A percentile compares a stretch with the other conserved stretches of the same genome.
Conservation (phyloP, 2,113 vertebrate species). For the Hipposideros armiger region DNA sequence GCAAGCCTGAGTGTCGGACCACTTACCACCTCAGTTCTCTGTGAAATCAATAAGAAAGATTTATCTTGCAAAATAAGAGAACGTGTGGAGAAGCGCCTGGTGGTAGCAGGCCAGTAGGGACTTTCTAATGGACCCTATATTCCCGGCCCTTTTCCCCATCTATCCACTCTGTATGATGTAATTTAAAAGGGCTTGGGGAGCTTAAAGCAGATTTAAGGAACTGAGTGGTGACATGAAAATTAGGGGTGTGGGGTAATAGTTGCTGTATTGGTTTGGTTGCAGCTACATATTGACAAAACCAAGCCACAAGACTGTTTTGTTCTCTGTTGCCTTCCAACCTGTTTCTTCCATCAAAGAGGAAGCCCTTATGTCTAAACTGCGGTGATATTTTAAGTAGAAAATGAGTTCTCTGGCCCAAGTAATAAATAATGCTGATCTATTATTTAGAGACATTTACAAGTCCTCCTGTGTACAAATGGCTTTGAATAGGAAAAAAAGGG, state of each 20-base stretch:
- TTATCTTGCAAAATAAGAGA: slow-evolving; percentile 57
- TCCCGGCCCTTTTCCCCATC: slow-evolving; percentile 22
- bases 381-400: slow-evolving; percentile 53
- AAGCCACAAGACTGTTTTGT: neutral
- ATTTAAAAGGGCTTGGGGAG: slow-evolving; percentile 28
- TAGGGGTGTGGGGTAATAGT: neutral
- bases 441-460: slow-evolving; percentile 64
- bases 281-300: neutral
- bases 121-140: slow-evolving; percentile 63
- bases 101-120: slow-evolving; percentile 44
- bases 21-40: neutral
- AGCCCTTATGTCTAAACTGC: slow-evolving; percentile 28
- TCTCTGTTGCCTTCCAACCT: neutral
- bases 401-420: neutral
- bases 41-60: slow-evolving; percentile 53
- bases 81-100: slow-evolving; percentile 47
- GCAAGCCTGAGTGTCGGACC: neutral
- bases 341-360: neutral
- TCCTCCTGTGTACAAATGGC: neutral
- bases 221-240: slow-evolving; percentile 32
- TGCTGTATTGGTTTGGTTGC: neutral
- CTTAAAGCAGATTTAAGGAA: slow-evolving; percentile 23
- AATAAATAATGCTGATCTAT: slow-evolving; percentile 73
- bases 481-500: neutral
- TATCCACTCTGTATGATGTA: slow-evolving; percentile 38